Evolutionary conservation across 2,888 invertebrate genomes (phyloP), one percentile per base, ranked within the genome.

Genomic region (Eledona agricola): DNA sequence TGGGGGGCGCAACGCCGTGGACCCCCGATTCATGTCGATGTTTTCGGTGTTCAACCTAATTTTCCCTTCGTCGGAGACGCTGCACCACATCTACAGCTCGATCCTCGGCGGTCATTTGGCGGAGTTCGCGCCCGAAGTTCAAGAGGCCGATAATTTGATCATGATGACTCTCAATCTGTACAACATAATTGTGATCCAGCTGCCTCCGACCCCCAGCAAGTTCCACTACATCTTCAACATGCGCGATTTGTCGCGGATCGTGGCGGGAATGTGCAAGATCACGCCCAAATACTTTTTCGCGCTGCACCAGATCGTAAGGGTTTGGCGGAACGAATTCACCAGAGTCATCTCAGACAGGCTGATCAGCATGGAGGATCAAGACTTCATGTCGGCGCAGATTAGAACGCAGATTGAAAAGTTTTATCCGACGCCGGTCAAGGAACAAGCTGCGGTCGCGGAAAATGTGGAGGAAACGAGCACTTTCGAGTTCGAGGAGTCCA

Each of bases 161-260:
- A 78, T 83, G 37, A 88, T 92, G 79, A 95, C 93, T 0, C 78
- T 96, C 58, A 83, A 88, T 55, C 77, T 96, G 7, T 96, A 93
- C 72, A 88, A 90, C 82, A 89, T 85, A 69, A 58, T 91, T 23
- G 84, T 89, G 53, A 79, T 81, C 10, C 89, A 92, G 55, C 78
- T 96, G 42, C 92, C 94, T 0, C 93, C 95, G 1, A 96, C 94
- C 0, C 96, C 96, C 0, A 88, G 89, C 2, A 94, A 93, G 76
- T 96, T 96, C 78, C 95, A 96, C 78, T 96, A 96, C 77, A 90
- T 94, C 62, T 96, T 95, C 79, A 95, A 95, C 77, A 83, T 96
- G 75, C 84, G 94, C 29, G 96, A 96, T 78, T 76, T 96, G 61
- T 94, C 94, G 0, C 83, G 93, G 47, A 85, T 96, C 55, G 64